A percentile compares a stretch with the other conserved stretches of the same genome.
Evolutionary conservation across 2,797 vertebrate genomes (phyloP).

Genomic region (Fundulus diaphanus): DNA sequence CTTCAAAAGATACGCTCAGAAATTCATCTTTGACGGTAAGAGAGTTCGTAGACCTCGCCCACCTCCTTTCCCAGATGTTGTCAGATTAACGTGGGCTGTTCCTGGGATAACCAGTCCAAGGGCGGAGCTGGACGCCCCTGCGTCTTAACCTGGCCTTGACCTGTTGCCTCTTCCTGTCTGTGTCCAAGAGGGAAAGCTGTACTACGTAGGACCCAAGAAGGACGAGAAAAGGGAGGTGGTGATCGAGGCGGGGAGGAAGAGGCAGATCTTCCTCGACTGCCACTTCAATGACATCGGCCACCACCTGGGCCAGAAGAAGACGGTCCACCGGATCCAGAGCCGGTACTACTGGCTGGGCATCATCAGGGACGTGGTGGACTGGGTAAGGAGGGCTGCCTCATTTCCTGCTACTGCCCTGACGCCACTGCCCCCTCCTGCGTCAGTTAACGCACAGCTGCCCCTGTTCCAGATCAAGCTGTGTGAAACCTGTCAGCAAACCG

Average conservation of each 20-base stretch:
- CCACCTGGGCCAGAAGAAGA: slow-evolving; percentile 94
- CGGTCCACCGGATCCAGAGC: slow-evolving; percentile 90
- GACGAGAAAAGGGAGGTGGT: slow-evolving; percentile 92
- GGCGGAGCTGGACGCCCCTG: too few relatives aligned
- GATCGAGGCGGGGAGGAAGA: slow-evolving; percentile 85
- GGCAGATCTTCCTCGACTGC: slow-evolving; percentile 89
- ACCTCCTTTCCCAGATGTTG: neutral
- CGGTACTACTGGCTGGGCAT: slow-evolving; percentile 95
- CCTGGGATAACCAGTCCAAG: neutral
- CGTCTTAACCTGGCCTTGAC: too few relatives aligned
- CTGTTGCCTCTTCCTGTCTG: neutral
- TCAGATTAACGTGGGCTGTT: neutral
- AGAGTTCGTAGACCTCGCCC: neutral
- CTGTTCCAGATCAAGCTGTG: slow-evolving; percentile 89
- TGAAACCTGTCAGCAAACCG: slow-evolving; percentile 88
- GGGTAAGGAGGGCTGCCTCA: slow-evolving; percentile 79
- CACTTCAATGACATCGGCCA: slow-evolving; percentile 89
- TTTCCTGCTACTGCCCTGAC: neutral
- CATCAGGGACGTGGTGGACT: slow-evolving; percentile 92
- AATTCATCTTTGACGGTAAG: slow-evolving; percentile 87
- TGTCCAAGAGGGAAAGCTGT: slow-evolving; percentile 83
- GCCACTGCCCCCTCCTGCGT: neutral
- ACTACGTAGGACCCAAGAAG: slow-evolving; percentile 91
- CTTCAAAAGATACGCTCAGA: slow-evolving; percentile 89
- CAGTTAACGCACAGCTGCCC: neutral